Conservation (phyloP, 2,888 invertebrate genomes). For the Apotomis turbidana region DNA sequence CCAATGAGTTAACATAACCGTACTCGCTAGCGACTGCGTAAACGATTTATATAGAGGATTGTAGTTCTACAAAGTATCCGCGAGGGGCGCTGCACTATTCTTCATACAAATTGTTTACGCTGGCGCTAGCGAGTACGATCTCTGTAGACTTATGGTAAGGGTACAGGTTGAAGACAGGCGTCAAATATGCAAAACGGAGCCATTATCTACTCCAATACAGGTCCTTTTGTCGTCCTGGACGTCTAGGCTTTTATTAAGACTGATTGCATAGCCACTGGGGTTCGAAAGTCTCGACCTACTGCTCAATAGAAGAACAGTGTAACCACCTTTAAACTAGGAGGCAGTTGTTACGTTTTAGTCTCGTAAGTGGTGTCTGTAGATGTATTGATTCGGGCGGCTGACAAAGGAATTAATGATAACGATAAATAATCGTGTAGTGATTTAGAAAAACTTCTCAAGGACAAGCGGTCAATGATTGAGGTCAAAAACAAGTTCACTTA, state of each 20-base stretch:
- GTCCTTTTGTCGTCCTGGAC: not conserved
- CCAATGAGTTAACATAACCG: too few relatives aligned
- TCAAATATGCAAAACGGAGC: not conserved
- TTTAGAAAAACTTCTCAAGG: not conserved
- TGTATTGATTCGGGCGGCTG: not conserved
- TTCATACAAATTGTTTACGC: too few relatives aligned
- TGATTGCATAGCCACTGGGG: not conserved
- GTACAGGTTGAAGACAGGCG: not conserved
- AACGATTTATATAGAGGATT: too few relatives aligned
- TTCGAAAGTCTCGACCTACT: not conserved
- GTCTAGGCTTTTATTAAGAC: not conserved
- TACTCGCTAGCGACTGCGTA: too few relatives aligned
- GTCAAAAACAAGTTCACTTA: not conserved
- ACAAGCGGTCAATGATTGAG: not conserved
- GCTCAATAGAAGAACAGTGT: not conserved
- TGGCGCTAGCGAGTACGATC: too few relatives aligned
- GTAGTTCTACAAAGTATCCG: too few relatives aligned
- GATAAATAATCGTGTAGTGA: not conserved
- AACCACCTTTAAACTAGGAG: not conserved
- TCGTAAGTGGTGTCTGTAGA: not conserved
- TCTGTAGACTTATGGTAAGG: too few relatives aligned
- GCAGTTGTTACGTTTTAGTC: not conserved
- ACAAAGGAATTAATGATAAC: not conserved
- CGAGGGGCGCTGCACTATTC: too few relatives aligned
- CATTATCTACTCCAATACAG: not conserved